Evolutionary conservation across 2,888 invertebrate species (phyloP).

Genomic region (Zonitis immaculata): DNA sequence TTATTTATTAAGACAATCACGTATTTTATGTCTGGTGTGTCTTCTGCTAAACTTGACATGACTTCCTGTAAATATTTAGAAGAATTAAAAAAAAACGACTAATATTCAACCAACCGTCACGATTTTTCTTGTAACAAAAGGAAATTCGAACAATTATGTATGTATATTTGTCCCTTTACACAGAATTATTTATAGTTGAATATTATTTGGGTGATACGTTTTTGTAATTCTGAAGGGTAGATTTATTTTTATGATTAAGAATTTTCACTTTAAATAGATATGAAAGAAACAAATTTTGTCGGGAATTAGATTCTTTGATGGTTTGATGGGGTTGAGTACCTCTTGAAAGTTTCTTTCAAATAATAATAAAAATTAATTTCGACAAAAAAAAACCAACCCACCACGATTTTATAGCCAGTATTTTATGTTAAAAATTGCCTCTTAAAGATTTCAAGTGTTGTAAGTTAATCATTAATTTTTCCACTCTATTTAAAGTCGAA

Average conservation of each 20-base stretch:
- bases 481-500: not conserved
- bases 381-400: too few relatives aligned
- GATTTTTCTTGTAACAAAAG: not conserved
- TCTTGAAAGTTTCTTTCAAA: not conserved
- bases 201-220: not conserved
- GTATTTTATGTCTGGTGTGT: not conserved
- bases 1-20: not conserved
- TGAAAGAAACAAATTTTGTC: not conserved
- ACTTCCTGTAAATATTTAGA: not conserved
- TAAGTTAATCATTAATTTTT: not conserved
- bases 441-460: not conserved
- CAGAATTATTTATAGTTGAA: not conserved
- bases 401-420: not conserved
- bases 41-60: constrained; percentile 1
- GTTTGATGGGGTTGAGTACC: not conserved
- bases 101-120: not conserved
- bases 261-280: too few relatives aligned
- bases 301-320: not conserved
- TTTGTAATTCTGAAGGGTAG: not conserved
- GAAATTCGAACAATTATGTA: not conserved
- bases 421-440: not conserved
- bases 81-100: not conserved
- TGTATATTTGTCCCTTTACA: not conserved
- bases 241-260: not conserved
- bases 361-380: too few relatives aligned